Evolutionary conservation across 64 coral and sea anemone genomes (phyloP), one percentile per base, ranked within the genome.

Genomic region (Pocillopora verrucosa): DNA sequence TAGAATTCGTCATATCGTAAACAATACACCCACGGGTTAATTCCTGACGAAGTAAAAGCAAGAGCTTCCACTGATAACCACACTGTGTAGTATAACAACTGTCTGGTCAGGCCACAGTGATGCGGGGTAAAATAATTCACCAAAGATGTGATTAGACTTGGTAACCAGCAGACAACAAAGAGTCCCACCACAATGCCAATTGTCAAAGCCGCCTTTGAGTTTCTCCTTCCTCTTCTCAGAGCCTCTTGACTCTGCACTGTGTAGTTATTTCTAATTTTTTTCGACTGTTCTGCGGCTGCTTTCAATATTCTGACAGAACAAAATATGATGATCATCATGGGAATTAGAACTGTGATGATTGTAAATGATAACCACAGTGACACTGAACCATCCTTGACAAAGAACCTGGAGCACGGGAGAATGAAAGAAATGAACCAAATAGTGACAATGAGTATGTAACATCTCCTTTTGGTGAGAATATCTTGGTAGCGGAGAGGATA

Each of bases 1-100:
- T 22, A 77, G 41, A 77, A 77, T 56, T 45, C 36, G 13, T 77
- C 75, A 45, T 77, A 19, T 77, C 75, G 75, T 2, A 77, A 77
- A 20, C 75, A 77, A 17, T 77, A 77, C 16, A 77, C 75, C 75
- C 75, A 77, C 37, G 75, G 75, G 37, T 77, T 77, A 15, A 77
- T 77, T 77, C 41, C 45, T 9, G 75, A 77, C 10, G 75, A 77
- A 56, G 75, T 56, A 45, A 77, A 77, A 11, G 75, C 75, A 77
- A 56, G 19, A 20, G 41, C 75, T 56, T 77, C 75, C 7, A 77
- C 75, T 9, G 19, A 77, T 17, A 19, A 17, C 75, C 75, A 77
- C 41, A 24, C 75, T 38, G 45, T 77, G 75, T 77, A 70, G 67
- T 57, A 56, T 56, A 36, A 77, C 56, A 77, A 16, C 20, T 51